Conservation (phyloP, 2,888 invertebrate species). For the Eilema sororculum region DNA sequence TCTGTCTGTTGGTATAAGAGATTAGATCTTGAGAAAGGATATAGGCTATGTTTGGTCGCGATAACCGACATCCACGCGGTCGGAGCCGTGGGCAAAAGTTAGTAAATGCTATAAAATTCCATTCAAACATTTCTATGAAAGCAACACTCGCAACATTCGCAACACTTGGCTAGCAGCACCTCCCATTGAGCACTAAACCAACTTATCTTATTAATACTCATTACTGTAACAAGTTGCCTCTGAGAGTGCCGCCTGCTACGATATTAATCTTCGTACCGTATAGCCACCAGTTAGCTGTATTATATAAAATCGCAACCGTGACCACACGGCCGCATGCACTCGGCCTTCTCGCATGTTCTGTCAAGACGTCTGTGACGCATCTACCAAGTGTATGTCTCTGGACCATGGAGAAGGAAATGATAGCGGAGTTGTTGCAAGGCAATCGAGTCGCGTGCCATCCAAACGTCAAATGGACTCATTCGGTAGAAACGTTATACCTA, state of each 20-base stretch:
- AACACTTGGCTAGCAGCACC: neutral
- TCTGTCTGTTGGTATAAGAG: too few species aligned
- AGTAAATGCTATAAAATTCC: too few species aligned
- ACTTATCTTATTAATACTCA: neutral
- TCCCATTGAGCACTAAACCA: neutral
- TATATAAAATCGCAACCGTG: neutral
- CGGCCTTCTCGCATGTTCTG: neutral
- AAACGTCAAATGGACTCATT: too few species aligned
- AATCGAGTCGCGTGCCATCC: too few species aligned
- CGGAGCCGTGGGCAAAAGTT: too few species aligned
- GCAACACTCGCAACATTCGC: neutral
- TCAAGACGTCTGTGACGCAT: neutral
- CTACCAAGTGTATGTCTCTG: neutral
- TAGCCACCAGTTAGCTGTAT: neutral
- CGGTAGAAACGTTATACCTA: too few species aligned
- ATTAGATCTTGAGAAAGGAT: too few species aligned
- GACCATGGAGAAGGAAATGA: too few species aligned
- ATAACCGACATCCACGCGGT: too few species aligned
- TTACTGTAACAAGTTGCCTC: neutral
- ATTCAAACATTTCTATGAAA: neutral
- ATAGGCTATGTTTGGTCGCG: too few species aligned
- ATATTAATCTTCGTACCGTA: neutral
- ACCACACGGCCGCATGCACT: neutral
- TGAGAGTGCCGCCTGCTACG: neutral
- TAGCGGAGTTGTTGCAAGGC: too few species aligned